Percentiles rank a stretch among this genome's conserved stretches.
These are phyloP conservation scores for Globodera ellingtonae DNA, from an alignment of 1,140 invertebrate genomes.

Conservation along the genomic window DNA sequence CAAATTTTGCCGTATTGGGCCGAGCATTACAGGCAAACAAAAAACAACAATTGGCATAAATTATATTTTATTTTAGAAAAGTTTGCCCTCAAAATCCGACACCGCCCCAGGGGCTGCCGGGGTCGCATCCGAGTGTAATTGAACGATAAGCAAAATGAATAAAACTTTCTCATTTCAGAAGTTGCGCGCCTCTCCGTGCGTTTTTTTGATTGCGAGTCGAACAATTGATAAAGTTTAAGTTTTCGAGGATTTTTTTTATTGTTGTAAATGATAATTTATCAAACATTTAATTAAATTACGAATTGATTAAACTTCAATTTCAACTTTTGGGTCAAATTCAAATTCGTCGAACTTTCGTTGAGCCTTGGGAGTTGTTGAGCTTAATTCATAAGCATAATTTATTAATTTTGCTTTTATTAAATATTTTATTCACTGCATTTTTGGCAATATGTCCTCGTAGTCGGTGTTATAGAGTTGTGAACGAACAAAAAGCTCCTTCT, in stretches of 20 bases:
- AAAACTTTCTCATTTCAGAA: neutral
- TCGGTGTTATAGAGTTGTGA: conserved; percentile 68
- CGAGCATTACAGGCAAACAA: conserved; percentile 18
- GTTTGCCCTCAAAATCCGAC: conserved; percentile 20
- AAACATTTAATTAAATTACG: too few species aligned
- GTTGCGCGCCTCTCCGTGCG: neutral
- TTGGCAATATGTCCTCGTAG: conserved; percentile 67
- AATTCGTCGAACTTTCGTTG: too few species aligned
- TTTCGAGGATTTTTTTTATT: too few species aligned
- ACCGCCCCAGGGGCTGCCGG: conserved; percentile 13
- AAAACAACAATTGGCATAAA: neutral
- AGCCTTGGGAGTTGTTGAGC: too few species aligned
- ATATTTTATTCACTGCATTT: neutral
- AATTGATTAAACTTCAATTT: too few species aligned
- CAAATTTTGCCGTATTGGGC: conserved; percentile 16
- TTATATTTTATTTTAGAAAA: neutral
- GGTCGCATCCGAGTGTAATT: conserved; percentile 64
- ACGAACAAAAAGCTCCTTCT: conserved; percentile 69
- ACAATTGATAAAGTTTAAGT: neutral
- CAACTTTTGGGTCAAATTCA: too few species aligned
- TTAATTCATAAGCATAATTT: too few species aligned
- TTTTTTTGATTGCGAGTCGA: neutral
- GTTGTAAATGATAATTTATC: too few species aligned
- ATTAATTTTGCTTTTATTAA: too few species aligned
- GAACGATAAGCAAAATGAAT: neutral